These are phyloP conservation scores for Lithophane ornitopus DNA, from an alignment of 2,888 invertebrate species.

Conservation along the genomic window DNA sequence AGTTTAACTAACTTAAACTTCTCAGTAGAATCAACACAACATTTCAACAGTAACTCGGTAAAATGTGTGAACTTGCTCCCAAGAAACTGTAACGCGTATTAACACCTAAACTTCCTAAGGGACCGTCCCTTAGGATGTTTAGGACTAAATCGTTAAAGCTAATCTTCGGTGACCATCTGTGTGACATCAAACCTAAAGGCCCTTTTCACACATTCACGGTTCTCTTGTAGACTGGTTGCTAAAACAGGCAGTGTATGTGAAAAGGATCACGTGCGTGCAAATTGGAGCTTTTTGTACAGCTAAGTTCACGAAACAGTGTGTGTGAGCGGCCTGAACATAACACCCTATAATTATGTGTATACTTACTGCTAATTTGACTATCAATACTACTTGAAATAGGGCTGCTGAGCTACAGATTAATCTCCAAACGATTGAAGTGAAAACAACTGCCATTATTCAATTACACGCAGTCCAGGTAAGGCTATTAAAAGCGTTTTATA, in stretches of 20 bases:
- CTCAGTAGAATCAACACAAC: slow-evolving; percentile 37
- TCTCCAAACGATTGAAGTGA: slow-evolving; percentile 49
- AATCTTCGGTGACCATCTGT: slow-evolving; percentile 52
- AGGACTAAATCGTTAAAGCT: slow-evolving; percentile 53
- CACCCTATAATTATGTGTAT: slow-evolving; percentile 22
- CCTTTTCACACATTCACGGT: slow-evolving; percentile 59
- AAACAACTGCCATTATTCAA: slow-evolving; percentile 60
- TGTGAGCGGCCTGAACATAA: slow-evolving; percentile 6
- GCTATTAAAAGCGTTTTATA: slow-evolving; percentile 74
- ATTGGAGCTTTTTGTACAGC: background rate
- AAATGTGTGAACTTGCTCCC: slow-evolving; percentile 44
- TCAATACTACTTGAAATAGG: slow-evolving; percentile 43
- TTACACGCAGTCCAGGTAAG: slow-evolving; percentile 63
- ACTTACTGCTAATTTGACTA: slow-evolving; percentile 30
- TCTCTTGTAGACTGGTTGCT: slow-evolving; percentile 22
- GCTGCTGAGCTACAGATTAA: slow-evolving; percentile 39
- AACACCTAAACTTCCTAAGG: slow-evolving; percentile 39
- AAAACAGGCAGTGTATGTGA: slow-evolving; percentile 3
- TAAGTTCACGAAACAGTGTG: background rate
- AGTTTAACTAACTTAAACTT: slow-evolving; percentile 1
- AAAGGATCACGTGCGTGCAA: slow-evolving; percentile 2
- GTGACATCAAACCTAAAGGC: slow-evolving; percentile 43
- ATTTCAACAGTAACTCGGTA: slow-evolving; percentile 36
- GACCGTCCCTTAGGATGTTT: too few species aligned
- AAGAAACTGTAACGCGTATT: slow-evolving; percentile 45